A percentile compares a stretch with the other conserved stretches of the same genome.
Conservation (phyloP, 1,140 invertebrate species). For the Cepaea nemoralis region DNA sequence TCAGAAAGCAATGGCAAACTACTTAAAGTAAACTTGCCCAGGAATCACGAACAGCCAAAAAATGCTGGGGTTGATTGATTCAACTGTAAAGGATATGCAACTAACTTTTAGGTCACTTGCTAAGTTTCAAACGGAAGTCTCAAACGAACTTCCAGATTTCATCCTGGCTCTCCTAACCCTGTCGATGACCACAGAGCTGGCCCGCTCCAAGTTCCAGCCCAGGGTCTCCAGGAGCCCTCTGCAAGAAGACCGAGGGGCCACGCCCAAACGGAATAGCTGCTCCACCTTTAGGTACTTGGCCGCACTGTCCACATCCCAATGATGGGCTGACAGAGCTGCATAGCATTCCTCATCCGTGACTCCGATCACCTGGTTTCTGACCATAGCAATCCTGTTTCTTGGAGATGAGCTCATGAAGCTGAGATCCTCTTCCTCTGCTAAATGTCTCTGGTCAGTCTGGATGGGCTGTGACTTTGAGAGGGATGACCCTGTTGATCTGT, state of each 20-base stretch:
- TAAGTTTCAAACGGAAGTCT: not conserved
- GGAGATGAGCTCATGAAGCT: slow-evolving; percentile 53
- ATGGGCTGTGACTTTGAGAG: slow-evolving; percentile 26
- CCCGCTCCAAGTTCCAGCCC: slow-evolving; percentile 86
- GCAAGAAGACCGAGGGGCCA: slow-evolving; percentile 81
- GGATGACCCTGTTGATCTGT: not conserved
- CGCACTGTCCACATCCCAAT: slow-evolving; percentile 80
- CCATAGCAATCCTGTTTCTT: slow-evolving; percentile 56
- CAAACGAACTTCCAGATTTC: not conserved
- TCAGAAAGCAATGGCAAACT: too few species aligned
- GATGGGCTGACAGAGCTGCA: slow-evolving; percentile 74
- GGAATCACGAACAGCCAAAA: too few species aligned
- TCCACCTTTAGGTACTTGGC: slow-evolving; percentile 82
- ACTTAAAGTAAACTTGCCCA: too few species aligned
- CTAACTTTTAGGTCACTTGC: too few species aligned
- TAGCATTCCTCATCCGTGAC: slow-evolving; percentile 73
- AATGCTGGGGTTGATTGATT: too few species aligned
- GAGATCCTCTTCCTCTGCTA: not conserved
- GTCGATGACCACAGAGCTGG: slow-evolving; percentile 85
- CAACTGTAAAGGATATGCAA: too few species aligned
- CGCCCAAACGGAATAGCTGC: slow-evolving; percentile 80
- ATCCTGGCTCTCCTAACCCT: slow-evolving; percentile 35
- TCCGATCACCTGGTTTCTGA: slow-evolving; percentile 69
- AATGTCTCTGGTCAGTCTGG: not conserved
- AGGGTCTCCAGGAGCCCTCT: slow-evolving; percentile 80